phyloP scores from a whole-genome alignment of 2,888 invertebrate species.

The Flexamia atlantica region DNA sequence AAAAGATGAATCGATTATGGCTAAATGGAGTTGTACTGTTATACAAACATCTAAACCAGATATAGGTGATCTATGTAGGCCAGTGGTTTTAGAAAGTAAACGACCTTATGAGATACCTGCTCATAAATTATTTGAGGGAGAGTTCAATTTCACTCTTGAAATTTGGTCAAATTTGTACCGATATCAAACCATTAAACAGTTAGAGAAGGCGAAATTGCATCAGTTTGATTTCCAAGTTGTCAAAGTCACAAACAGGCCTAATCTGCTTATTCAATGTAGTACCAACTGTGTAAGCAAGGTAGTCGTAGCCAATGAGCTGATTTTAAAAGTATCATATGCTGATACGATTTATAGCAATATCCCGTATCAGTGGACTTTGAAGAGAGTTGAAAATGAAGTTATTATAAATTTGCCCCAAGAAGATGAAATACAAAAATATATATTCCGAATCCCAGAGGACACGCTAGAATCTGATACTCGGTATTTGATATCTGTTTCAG shows the following conservation, averaged over 20 bases:
- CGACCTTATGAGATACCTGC: background rate
- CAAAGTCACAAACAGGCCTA: background rate
- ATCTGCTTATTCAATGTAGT: background rate
- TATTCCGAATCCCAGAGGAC: constrained; percentile 12
- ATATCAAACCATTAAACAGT: background rate
- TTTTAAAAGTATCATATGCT: background rate
- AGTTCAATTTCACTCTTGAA: constrained; percentile 3
- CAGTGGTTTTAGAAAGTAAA: background rate
- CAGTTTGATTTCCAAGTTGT: background rate
- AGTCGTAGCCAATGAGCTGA: background rate
- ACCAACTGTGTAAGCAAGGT: background rate
- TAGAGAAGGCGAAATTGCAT: background rate
- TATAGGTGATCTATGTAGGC: background rate
- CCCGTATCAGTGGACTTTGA: background rate
- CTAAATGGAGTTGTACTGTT: constrained; percentile 6
- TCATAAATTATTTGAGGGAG: background rate
- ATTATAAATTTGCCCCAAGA: background rate
- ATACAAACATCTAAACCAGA: background rate
- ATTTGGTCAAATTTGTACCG: constrained; percentile 3
- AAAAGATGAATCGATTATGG: background rate
- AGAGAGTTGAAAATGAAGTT: background rate
- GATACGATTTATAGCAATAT: background rate
- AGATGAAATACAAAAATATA: background rate
- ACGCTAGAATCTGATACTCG: background rate
- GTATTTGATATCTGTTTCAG: background rate